phyloP scores from a whole-genome alignment of 2,797 vertebrate genomes.

The Pygocentrus nattereri region DNA sequence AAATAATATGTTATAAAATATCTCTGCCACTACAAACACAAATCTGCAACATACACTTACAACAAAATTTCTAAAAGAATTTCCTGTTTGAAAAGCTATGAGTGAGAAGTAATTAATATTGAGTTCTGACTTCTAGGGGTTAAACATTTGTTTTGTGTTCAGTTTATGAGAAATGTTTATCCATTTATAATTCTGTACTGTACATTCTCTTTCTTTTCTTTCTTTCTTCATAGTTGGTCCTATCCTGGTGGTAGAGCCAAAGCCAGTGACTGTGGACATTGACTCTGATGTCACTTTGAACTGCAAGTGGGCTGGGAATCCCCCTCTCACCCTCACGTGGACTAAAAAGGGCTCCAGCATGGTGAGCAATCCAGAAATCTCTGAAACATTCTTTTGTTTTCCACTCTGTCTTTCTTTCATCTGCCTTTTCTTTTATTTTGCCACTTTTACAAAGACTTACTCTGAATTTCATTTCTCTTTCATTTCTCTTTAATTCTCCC shows the following conservation, averaged over 20 bases:
- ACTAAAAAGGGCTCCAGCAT: slow-evolving; percentile 97
- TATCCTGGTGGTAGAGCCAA: slow-evolving; percentile 91
- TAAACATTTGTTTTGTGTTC: not conserved
- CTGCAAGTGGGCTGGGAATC: slow-evolving; percentile 95
- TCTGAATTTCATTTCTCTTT: slow-evolving; percentile 13
- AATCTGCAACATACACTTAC: too few species aligned
- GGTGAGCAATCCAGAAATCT: slow-evolving; percentile 74
- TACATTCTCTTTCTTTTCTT: not conserved
- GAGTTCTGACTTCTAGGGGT: too few species aligned
- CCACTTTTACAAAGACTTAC: not conserved
- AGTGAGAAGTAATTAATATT: too few species aligned
- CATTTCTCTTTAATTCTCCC: slow-evolving; percentile 4
- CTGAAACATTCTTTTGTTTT: not conserved
- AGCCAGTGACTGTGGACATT: slow-evolving; percentile 88
- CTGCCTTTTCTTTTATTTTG: not conserved
- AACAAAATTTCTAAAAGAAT: too few species aligned
- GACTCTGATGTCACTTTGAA: slow-evolving; percentile 92
- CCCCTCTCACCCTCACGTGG: slow-evolving; percentile 95
- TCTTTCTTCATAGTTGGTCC: slow-evolving; percentile 84
- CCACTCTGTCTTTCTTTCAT: not conserved
- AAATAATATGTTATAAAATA: too few species aligned
- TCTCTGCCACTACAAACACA: too few species aligned
- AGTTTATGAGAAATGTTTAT: not conserved
- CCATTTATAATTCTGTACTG: not conserved
- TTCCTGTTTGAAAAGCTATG: too few species aligned